Conservation (phyloP, 1,140 invertebrate genomes). For the Brachionus manjavacas region DNA sequence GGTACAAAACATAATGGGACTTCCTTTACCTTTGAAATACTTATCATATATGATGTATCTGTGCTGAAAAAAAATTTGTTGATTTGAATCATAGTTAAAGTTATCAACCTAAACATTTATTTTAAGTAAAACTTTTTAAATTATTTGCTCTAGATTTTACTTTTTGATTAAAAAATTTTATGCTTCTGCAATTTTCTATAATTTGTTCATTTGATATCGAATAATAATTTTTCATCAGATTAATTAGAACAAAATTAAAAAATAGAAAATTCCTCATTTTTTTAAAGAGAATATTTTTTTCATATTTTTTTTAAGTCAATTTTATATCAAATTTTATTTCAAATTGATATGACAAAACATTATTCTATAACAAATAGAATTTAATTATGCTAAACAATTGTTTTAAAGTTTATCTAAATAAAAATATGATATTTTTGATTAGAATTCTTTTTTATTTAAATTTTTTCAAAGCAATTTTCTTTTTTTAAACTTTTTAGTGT, state of each 20-base stretch:
- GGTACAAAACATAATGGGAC: conserved; percentile 90
- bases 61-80: conserved; percentile 66
- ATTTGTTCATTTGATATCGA: neutral
- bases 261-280: neutral
- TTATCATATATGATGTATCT: conserved; percentile 76
- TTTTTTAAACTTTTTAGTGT: neutral
- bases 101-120: conserved; percentile 65
- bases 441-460: neutral
- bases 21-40: conserved; percentile 58
- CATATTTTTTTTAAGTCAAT: neutral
- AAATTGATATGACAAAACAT: neutral
- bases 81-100: conserved; percentile 69
- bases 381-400: neutral
- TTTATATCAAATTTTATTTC: neutral
- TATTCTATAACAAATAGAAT: neutral
- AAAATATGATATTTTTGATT: neutral
- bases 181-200: neutral
- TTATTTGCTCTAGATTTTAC: neutral
- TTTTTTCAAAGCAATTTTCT: neutral
- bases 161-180: conserved; percentile 11
- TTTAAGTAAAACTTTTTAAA: neutral
- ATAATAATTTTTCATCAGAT: neutral
- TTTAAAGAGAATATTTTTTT: neutral
- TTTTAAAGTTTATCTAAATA: neutral
- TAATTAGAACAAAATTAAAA: neutral